phyloP scores from a whole-genome alignment of 1,140 invertebrate species.

The Mactra quadrangularis region DNA sequence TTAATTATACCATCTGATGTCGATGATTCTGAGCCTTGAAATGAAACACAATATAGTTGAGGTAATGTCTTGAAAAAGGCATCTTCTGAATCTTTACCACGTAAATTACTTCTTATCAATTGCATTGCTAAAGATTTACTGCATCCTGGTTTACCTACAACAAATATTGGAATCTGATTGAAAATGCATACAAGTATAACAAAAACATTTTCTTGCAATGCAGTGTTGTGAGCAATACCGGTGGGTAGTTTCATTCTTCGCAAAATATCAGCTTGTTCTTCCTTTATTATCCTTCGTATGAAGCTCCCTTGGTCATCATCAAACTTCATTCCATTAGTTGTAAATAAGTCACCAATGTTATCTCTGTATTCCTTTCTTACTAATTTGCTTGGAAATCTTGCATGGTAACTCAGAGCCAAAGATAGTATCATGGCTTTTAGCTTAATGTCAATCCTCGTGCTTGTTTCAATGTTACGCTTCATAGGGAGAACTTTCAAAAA shows the following conservation, averaged over 20 bases:
- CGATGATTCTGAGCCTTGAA: slow-evolving; percentile 71
- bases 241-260: slow-evolving; percentile 60
- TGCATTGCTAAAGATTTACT: slow-evolving; percentile 77
- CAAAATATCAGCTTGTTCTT: slow-evolving; percentile 61
- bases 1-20: slow-evolving; percentile 72
- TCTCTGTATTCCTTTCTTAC: slow-evolving; percentile 62
- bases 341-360: slow-evolving; percentile 53
- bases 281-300: slow-evolving; percentile 36
- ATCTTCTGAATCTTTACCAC: slow-evolving; percentile 69
- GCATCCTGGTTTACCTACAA: slow-evolving; percentile 79
- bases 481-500: slow-evolving; percentile 47
- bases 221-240: slow-evolving; percentile 68
- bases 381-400: slow-evolving; percentile 54
- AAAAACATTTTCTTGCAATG: slow-evolving; percentile 78
- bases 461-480: neutral
- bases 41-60: slow-evolving; percentile 70
- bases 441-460: neutral
- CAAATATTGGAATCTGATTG: slow-evolving; percentile 74
- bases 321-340: neutral
- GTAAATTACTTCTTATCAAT: slow-evolving; percentile 71
- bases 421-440: slow-evolving; percentile 68
- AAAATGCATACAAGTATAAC: slow-evolving; percentile 78
- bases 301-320: neutral
- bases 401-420: slow-evolving; percentile 73
- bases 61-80: slow-evolving; percentile 71